These are phyloP conservation scores for Muricea muricata DNA, from an alignment of 92 coral and sea anemone genomes.

Conservation along the genomic window DNA sequence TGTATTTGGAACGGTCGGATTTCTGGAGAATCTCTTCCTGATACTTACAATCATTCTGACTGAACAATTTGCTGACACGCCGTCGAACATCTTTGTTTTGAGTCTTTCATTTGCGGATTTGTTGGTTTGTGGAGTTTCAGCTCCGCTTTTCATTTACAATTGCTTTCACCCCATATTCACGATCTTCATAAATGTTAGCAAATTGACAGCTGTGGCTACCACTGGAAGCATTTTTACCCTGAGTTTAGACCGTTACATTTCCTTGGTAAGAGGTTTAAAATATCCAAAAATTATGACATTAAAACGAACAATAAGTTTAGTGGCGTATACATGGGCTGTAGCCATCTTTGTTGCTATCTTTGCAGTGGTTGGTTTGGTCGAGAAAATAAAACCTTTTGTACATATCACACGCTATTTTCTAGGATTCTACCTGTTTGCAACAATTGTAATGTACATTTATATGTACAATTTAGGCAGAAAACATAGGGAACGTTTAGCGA, in stretches of 20 bases:
- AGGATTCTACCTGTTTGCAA: neutral
- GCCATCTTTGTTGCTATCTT: neutral
- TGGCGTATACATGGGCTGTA: neutral
- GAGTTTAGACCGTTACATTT: neutral
- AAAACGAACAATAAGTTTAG: neutral
- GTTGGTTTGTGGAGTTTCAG: neutral
- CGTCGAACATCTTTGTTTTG: constrained; percentile 11
- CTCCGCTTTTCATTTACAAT: constrained; percentile 14
- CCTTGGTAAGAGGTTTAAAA: neutral
- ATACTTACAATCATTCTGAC: constrained; percentile 1
- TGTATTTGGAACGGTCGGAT: constrained; percentile 5
- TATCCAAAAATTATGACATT: constrained; percentile 7
- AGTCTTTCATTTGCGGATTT: constrained; percentile 18
- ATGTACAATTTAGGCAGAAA: constrained; percentile 15
- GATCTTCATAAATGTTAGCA: neutral
- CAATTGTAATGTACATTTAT: neutral
- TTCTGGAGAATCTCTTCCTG: constrained; percentile 10
- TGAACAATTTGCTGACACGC: constrained; percentile 20
- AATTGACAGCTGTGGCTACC: neutral
- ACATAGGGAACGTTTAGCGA: neutral
- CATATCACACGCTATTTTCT: neutral
- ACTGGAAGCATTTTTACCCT: constrained; percentile 27
- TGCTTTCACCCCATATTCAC: neutral
- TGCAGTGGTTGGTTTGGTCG: neutral
- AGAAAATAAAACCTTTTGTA: neutral